These are phyloP conservation scores for Notothenia coriiceps DNA, from an alignment of 2,113 vertebrate species.

Conservation along the genomic window DNA sequence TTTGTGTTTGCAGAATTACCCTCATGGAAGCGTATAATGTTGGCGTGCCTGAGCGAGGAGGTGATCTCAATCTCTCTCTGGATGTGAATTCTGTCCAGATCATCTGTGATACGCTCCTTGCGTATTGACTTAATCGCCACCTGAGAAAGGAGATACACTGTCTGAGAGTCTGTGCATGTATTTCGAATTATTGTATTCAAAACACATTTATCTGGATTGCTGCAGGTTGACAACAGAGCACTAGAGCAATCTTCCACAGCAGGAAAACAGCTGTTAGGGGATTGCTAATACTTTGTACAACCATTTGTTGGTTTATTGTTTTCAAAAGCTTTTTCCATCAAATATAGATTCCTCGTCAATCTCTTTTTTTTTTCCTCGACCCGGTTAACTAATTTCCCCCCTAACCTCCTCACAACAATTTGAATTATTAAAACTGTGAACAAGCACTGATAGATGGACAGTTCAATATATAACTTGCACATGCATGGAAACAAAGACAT, in stretches of 20 bases:
- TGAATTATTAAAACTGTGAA: background rate
- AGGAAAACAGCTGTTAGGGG: background rate
- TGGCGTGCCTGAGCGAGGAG: constrained; percentile 81
- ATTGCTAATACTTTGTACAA: background rate
- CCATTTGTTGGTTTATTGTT: background rate
- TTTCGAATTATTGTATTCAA: background rate
- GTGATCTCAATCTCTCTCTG: constrained; percentile 88
- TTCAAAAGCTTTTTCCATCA: constrained; percentile 11
- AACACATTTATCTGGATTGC: background rate
- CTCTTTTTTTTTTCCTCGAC: background rate
- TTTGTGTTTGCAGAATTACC: constrained; percentile 68
- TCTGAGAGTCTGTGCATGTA: background rate
- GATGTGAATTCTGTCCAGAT: constrained; percentile 85
- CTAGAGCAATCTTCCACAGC: background rate
- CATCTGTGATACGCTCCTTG: constrained; percentile 83
- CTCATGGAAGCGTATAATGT: constrained; percentile 86
- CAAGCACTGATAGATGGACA: background rate
- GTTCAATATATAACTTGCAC: background rate
- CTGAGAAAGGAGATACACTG: constrained; percentile 51
- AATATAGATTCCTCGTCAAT: constrained; percentile 23
- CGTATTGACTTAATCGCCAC: constrained; percentile 88
- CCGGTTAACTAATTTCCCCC: background rate
- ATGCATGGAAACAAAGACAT: constrained; percentile 32
- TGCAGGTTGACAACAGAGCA: background rate
- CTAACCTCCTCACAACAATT: background rate